A percentile compares a stretch with the other conserved stretches of the same genome.
phyloP scores from a whole-genome alignment of 2,888 invertebrate species.

The Catocala sponsa region DNA sequence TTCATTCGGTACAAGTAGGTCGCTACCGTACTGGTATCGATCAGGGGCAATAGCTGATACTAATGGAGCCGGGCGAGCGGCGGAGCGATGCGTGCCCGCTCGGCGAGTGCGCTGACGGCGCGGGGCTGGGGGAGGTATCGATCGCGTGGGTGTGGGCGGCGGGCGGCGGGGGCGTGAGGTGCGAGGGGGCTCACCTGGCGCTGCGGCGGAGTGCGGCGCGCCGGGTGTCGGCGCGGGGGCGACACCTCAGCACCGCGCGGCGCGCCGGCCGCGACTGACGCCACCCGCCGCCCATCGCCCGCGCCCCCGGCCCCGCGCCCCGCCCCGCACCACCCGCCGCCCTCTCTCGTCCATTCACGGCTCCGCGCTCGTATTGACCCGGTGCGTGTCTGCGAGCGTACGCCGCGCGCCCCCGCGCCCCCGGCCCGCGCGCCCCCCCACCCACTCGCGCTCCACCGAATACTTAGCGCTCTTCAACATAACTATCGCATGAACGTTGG shows the following conservation, averaged over 20 bases:
- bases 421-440: slow-evolving; percentile 16
- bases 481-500: background rate
- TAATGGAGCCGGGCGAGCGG: slow-evolving; percentile 1
- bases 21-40: slow-evolving; percentile 12
- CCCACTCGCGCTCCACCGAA: slow-evolving; percentile 1
- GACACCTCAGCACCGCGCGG: slow-evolving; percentile 71
- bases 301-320: slow-evolving; percentile 58
- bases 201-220: slow-evolving; percentile 28
- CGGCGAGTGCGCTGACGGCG: slow-evolving; percentile 15
- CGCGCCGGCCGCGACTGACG: slow-evolving; percentile 77
- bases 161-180: slow-evolving; percentile 26
- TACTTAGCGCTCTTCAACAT: background rate
- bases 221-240: slow-evolving; percentile 57
- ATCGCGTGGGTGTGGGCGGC: slow-evolving; percentile 26
- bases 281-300: slow-evolving; percentile 71
- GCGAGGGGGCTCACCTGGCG: slow-evolving; percentile 36
- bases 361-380: slow-evolving; percentile 29
- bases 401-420: slow-evolving; percentile 4
- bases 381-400: slow-evolving; percentile 16
- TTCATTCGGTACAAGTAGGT: slow-evolving; percentile 12
- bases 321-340: slow-evolving; percentile 65
- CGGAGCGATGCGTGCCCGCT: slow-evolving; percentile 1
- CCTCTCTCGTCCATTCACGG: slow-evolving; percentile 65
- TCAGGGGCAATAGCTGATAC: slow-evolving; percentile 12
- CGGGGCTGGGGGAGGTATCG: slow-evolving; percentile 28